Base-by-base conservation (phyloP, 2,113 vertebrate species). In the Polyodon spathula region DNA sequence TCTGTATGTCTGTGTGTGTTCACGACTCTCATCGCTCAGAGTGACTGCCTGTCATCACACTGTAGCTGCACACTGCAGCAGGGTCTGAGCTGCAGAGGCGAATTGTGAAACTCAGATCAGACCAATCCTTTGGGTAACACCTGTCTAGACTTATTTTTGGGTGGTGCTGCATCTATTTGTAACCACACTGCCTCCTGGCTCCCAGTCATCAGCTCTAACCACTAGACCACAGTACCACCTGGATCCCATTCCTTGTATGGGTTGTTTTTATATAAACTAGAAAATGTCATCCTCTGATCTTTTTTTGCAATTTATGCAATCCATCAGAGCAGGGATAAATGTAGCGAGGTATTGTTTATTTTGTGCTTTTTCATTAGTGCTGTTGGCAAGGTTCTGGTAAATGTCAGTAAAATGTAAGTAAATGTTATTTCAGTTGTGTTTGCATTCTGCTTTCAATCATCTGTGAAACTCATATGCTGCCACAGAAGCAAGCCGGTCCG, bases 401-500 rank as follows among this genome's bases (percentile, higher is more conserved):
- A 50, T 50, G 46, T 50, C 46, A 50, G 8, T 3, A 7, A 12
- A 50, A 50, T 50, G 46, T 50, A n/a, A 50, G 46, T 50, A 50
- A 50, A 50, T 50, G 46, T 50, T 50, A 50, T 50, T 50, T n/a
- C 11, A 12, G 10, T 50, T 50, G 46, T 50, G 46, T 50, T 50
- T 50, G 46, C n/a, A 50, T 50, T 50, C 46, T n/a, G n/a, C 46
- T 50, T 50, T 50, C 46, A 50, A 50, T 50, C 46, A 50, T 50
- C 46, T 8, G 46, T 4, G 5, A n/a, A 50, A n/a, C 46, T 4
- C 46, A 11, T 12, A n/a, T 12, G 11, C n/a, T 10, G 46, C 46
- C 46, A 50, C 8, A 4, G 46, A 50, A 1, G 11, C 46, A 50
- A 4, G 11, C 46, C 46, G n/a, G 11, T 5, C 46, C 7, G 11